These are phyloP conservation scores for Ambastaia sidthimunki DNA, from an alignment of 2,797 vertebrate species.

Conservation along the genomic window DNA sequence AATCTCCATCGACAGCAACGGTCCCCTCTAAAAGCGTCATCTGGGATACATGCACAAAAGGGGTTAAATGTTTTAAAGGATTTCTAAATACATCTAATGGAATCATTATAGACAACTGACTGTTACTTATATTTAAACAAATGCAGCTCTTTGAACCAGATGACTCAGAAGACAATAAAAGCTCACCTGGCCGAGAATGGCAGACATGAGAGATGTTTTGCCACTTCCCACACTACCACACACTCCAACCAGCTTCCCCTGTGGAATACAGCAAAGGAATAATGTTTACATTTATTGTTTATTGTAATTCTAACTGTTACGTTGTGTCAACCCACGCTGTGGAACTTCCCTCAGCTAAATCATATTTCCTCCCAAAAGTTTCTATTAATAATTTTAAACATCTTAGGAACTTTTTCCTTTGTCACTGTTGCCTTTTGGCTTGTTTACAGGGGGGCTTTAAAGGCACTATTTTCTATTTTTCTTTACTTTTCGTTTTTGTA, in stretches of 20 bases:
- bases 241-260: slow-evolving; percentile 91
- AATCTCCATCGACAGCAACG: slow-evolving; percentile 83
- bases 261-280: slow-evolving; percentile 10
- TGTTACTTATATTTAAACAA: background rate
- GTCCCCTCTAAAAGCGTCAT: slow-evolving; percentile 89
- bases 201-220: slow-evolving; percentile 90
- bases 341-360: too few species aligned
- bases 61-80: background rate
- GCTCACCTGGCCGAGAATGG: slow-evolving; percentile 91
- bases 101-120: background rate
- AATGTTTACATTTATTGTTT: background rate
- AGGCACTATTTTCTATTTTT: background rate
- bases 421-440: background rate
- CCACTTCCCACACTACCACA: slow-evolving; percentile 93
- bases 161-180: background rate
- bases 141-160: background rate
- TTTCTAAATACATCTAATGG: background rate
- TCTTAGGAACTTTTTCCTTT: background rate
- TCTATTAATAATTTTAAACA: background rate
- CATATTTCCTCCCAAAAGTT: background rate
- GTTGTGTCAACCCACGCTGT: too few species aligned
- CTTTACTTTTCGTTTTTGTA: background rate
- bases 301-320: background rate
- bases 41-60: slow-evolving; percentile 67
- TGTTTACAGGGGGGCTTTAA: background rate